Evolutionary conservation across 1,140 invertebrate genomes (phyloP).

Genomic region (Aphaenogaster ashmeadi): DNA sequence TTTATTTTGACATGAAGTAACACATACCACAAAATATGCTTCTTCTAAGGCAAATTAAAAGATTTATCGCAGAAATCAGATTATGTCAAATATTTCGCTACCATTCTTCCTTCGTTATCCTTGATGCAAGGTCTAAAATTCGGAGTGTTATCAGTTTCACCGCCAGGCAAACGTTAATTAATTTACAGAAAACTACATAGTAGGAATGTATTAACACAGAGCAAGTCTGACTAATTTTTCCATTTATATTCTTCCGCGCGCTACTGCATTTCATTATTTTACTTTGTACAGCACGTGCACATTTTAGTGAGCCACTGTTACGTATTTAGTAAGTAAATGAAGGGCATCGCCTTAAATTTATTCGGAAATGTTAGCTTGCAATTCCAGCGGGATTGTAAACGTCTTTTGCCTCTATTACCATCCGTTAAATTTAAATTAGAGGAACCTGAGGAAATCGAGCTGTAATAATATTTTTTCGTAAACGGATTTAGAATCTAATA

Average conservation of each 20-base stretch:
- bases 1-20: slow-evolving; percentile 60
- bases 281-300: slow-evolving; percentile 37
- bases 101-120: background rate
- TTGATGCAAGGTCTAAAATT: slow-evolving; percentile 33
- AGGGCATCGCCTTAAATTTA: slow-evolving; percentile 61
- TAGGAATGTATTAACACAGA: slow-evolving; percentile 46
- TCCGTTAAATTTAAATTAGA: slow-evolving; percentile 47
- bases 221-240: slow-evolving; percentile 47
- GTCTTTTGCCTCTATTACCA: slow-evolving; percentile 31
- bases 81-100: background rate
- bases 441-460: background rate
- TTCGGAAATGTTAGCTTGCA: slow-evolving; percentile 38
- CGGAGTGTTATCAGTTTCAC: slow-evolving; percentile 50
- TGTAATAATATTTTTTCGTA: background rate
- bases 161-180: slow-evolving; percentile 46
- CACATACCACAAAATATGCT: background rate
- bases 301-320: slow-evolving; percentile 43
- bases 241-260: slow-evolving; percentile 60
- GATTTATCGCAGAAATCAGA: background rate
- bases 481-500: slow-evolving; percentile 9
- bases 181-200: slow-evolving; percentile 23
- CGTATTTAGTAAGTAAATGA: slow-evolving; percentile 62
- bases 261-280: slow-evolving; percentile 48
- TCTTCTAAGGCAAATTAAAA: background rate
- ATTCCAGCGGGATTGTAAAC: slow-evolving; percentile 48